Base-by-base conservation (phyloP, 2,113 vertebrate species). In the Eudyptes chrysolophus region DNA sequence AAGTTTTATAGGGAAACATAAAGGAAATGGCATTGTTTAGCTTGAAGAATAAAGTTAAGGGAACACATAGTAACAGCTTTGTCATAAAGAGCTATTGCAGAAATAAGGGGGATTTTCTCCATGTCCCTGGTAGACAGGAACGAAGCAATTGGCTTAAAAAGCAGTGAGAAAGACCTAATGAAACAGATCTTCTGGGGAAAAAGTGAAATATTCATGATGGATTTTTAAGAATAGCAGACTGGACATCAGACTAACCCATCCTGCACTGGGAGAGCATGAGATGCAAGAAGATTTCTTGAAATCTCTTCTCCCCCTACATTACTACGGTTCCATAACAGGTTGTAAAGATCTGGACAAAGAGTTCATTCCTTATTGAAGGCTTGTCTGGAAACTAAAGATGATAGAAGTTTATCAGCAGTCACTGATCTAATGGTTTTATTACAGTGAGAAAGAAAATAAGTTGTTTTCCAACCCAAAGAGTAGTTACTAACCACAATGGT, bases 311-410 rank as follows among this genome's bases (percentile, higher is more conserved):
- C 19, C 2, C n/a, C 71, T 34, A 1, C 57, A 5, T 55, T 64
- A 51, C 32, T n/a, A 2, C 36, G 48, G 38, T 54, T 12, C 57
- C 24, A 30, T 4, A 38, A 51, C 1, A 0, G 3, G 62, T 1
- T n/a, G 16, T 22, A 36, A n/a, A 77, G 49, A 11, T 74, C 32
- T 2, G 8, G 12, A 49, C 30, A 40, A 40, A 64, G 58, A 69
- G 32, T 58, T 69, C 10, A 11, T 65, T 61, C 58, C 34, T 38
- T 44, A 20, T 2, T 29, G 38, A 52, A 54, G 48, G 17, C 19
- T 49, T 57, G 30, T 44, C 52, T 49, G 48, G 32, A 44, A 90
- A 38, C 30, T 24, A 7, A 64, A 54, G 13, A 42, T 21, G 4
- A 0, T 5, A 25, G 26, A 36, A n/a, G 21, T 61, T 83, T 25